Evolutionary conservation across 2,113 vertebrate genomes (phyloP), one percentile per base, ranked within the genome.

Genomic region (Pelecanoides urinatrix): DNA sequence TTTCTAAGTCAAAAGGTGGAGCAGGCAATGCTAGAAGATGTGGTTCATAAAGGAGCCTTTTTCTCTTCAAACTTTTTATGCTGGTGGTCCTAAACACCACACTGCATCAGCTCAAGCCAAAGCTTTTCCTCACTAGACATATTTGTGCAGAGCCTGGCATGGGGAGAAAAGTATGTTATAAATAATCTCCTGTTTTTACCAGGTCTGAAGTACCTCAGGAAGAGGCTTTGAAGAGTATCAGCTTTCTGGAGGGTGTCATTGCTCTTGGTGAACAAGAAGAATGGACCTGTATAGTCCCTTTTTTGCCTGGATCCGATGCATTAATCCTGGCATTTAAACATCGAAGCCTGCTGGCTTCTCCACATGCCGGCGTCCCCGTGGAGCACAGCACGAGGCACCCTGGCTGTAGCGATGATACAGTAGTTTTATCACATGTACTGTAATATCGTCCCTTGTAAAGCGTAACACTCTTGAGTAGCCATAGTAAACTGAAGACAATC

Each of bases 331-430:
- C 11, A 32, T 72, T 86, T 38, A 52, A 84, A 44, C 47, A 30
- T 6, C 29, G 52, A 63, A 78, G 63, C 23, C 73, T 91, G 86
- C 47, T 66, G 40, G 16, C 56, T 88, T 81, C 47, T 34, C 29
- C 63, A 12, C 25, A 0, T 7, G 34, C 61, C 36, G 1, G 0
- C 3, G 4, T 86, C 73, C 56, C 47, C 49, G 6, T 1, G 0
- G n/a, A 81, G 83, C 73, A 45, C 68, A 67, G 68, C 68, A 59
- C 0, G 0, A 90, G 77, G 70, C 65, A 4, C 61, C 62, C 45
- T 22, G 80, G 66, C 91, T 82, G 62, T 2, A 26, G 50, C 7
- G 36, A 67, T 47, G 75, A 63, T 9, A 34, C 86, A 87, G 89
- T 58, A 83, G 22, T 58, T 96, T 93, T 85, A 94, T 65, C 85